Percentiles rank a stretch among this genome's conserved stretches.
Evolutionary conservation across 2,888 invertebrate genomes (phyloP).

Genomic region (Bombylius major): DNA sequence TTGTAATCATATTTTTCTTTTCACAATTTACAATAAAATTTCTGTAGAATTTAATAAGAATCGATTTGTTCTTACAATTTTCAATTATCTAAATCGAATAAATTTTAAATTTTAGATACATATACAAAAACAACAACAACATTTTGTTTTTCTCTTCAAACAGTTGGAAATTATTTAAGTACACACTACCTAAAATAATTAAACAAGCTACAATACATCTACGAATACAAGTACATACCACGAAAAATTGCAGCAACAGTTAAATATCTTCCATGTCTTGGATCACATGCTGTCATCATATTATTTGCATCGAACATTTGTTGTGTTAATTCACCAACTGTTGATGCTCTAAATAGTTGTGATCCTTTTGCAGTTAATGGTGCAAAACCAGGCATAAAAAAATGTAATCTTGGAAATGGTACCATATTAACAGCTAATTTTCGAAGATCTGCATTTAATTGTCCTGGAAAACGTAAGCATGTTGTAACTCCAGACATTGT

Average conservation of each 20-base stretch:
- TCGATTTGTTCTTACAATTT: no score
- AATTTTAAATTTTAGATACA: no score
- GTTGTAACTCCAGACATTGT: conserved; percentile 70
- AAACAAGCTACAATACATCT: no score
- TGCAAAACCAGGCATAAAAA: conserved; percentile 78
- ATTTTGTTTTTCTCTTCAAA: no score
- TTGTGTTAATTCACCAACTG: conserved; percentile 67
- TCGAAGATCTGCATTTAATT: conserved; percentile 77
- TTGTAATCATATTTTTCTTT: no score
- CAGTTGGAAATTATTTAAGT: no score
- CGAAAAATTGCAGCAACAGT: conserved; percentile 73
- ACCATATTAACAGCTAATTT: conserved; percentile 88
- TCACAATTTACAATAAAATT: no score
- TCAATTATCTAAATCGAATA: no score
- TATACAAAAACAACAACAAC: no score
- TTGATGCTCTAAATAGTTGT: conserved; percentile 58
- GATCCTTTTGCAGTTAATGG: conserved; percentile 66
- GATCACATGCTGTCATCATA: conserved; percentile 85
- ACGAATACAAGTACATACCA: conserved; percentile 37
- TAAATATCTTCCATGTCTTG: conserved; percentile 66
- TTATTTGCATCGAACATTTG: conserved; percentile 76
- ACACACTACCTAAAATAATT: no score
- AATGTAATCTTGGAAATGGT: conserved; percentile 80
- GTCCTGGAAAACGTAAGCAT: conserved; percentile 79
- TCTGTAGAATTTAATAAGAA: no score